These are phyloP conservation scores for Drosophila maculinotata DNA, from an alignment of 2,888 invertebrate genomes.

Conservation along the genomic window DNA sequence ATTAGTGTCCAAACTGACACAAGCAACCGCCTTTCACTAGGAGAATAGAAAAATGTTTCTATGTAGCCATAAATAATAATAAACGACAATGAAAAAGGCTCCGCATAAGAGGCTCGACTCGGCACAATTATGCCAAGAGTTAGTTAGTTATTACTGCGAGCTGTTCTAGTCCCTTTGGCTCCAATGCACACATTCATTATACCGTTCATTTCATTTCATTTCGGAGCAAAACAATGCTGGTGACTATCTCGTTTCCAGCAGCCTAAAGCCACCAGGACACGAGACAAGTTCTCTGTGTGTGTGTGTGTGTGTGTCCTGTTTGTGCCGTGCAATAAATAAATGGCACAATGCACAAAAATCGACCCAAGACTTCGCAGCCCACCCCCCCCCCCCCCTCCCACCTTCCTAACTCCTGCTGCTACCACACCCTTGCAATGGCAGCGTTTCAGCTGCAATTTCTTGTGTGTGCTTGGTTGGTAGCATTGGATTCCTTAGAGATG, in stretches of 20 bases:
- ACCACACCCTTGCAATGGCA: conserved; percentile 48
- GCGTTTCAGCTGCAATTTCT: conserved; percentile 37
- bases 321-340: conserved; percentile 67
- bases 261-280: conserved; percentile 44
- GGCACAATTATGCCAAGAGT: conserved; percentile 54
- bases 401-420: too few species aligned
- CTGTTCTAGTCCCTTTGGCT: conserved; percentile 38
- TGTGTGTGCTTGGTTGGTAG: conserved; percentile 21
- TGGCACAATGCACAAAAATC: conserved; percentile 71
- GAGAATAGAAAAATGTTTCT: conserved; percentile 10
- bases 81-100: conserved; percentile 29
- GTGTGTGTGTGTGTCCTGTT: conserved; percentile 10
- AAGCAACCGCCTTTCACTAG: conserved; percentile 2
- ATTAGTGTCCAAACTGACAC: conserved; percentile 35
- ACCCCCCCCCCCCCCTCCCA: not conserved
- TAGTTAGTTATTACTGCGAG: conserved; percentile 66
- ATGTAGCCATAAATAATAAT: conserved; percentile 63
- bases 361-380: conserved; percentile 10
- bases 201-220: conserved; percentile 73
- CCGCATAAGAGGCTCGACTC: conserved; percentile 9
- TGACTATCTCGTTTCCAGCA: conserved; percentile 73
- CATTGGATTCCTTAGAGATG: conserved; percentile 55
- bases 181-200: conserved; percentile 57
- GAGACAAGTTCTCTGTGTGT: conserved; percentile 9
- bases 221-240: conserved; percentile 66